These are phyloP conservation scores for Forbesichthys agassizii DNA, from an alignment of 2,113 vertebrate genomes.

Conservation along the genomic window DNA sequence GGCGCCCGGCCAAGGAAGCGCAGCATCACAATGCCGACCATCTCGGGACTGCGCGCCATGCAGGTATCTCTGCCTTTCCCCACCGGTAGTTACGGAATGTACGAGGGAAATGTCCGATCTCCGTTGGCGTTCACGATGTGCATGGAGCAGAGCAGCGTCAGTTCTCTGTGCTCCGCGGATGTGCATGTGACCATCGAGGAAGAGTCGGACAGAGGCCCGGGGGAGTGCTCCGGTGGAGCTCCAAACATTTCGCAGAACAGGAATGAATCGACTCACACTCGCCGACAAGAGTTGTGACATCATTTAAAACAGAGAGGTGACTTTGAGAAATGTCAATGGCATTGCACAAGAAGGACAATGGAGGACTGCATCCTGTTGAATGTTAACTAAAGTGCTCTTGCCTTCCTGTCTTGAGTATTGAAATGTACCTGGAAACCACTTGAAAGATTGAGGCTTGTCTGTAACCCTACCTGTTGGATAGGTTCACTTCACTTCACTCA, in stretches of 20 bases:
- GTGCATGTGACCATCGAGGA: slow-evolving; percentile 89
- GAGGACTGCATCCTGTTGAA: slow-evolving; percentile 17
- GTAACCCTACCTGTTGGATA: slow-evolving; percentile 16
- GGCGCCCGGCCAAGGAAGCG: slow-evolving; percentile 81
- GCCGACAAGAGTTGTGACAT: slow-evolving; percentile 65
- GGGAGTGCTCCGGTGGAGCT: slow-evolving; percentile 72
- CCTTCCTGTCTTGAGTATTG: slow-evolving; percentile 15
- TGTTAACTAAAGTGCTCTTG: slow-evolving; percentile 26
- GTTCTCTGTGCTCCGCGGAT: slow-evolving; percentile 89
- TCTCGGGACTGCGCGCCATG: slow-evolving; percentile 69
- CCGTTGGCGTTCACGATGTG: slow-evolving; percentile 87
- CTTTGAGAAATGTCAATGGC: not conserved
- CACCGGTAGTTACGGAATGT: slow-evolving; percentile 13
- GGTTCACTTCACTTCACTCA: not conserved
- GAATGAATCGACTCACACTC: slow-evolving; percentile 77
- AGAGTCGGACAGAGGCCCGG: slow-evolving; percentile 80
- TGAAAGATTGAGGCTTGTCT: slow-evolving; percentile 56
- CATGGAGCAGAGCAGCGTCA: slow-evolving; percentile 90
- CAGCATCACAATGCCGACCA: slow-evolving; percentile 63
- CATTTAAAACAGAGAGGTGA: slow-evolving; percentile 40
- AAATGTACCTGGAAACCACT: slow-evolving; percentile 74
- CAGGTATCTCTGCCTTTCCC: slow-evolving; percentile 74
- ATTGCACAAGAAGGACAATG: slow-evolving; percentile 26
- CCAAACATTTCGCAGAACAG: slow-evolving; percentile 66
- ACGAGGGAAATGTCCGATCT: slow-evolving; percentile 68